Evolutionary conservation across 2,888 invertebrate genomes (phyloP), one percentile per base, ranked within the genome.

Genomic region (Diplazon laetatorius): DNA sequence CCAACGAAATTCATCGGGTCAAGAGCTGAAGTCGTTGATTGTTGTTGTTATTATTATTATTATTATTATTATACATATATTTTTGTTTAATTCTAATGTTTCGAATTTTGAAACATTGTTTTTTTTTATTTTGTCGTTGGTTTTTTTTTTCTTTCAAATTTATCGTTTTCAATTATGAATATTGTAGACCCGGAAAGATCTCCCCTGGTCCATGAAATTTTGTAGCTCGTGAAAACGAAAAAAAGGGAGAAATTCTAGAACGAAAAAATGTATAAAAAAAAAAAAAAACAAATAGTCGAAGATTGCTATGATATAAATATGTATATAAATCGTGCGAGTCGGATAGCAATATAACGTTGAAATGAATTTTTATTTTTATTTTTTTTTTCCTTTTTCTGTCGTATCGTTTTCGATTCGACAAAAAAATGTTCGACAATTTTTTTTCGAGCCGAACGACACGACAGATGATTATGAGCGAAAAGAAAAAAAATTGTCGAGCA

Each of bases 261-360:
- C 6, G 30, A 5, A 30, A 30, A 30, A 30, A 75, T 83, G 78
- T 85, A 83, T 80, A 80, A 52, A 52, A 25, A 76, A 83, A n/a
- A n/a, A n/a, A n/a, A n/a, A n/a, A n/a, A n/a, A n/a, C n/a, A n/a
- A n/a, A 10, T 70, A 78, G 66, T 35, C 25, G 20, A 78, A 82
- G 76, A 77, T 57, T 76, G 76, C 52, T 55, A 81, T 59, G 62
- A 71, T 80, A 84, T 80, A 85, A 79, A 76, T 82, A 74, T 73
- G 72, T 78, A 76, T 76, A 73, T 78, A 72, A 77, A 69, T 50
- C 35, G 59, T 75, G 57, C 52, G 50, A 60, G 66, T 79, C 59
- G 73, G 73, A 65, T 82, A 84, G 84, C 83, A 84, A 84, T 6
- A 6, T 84, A 84, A 85, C 80, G 83, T 83, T 30, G 6, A 30